These are phyloP conservation scores for Pica pica DNA, from an alignment of 2,113 vertebrate species.

Conservation along the genomic window DNA sequence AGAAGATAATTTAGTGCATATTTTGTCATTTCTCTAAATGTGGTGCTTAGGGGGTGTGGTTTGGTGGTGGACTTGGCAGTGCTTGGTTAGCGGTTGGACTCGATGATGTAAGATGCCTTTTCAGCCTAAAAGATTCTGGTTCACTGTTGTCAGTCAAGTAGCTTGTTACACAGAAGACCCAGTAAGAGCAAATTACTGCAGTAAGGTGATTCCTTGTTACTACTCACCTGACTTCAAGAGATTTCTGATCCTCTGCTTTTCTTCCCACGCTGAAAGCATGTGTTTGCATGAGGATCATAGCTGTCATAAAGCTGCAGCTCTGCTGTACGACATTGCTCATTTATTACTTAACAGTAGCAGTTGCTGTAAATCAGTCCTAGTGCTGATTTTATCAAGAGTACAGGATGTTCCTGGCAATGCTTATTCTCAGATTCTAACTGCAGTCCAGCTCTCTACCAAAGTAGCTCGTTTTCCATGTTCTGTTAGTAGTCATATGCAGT, in stretches of 20 bases:
- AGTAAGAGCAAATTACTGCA: neutral
- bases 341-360: constrained; percentile 20
- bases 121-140: neutral
- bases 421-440: neutral
- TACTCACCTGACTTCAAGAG: neutral
- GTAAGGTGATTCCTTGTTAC: neutral
- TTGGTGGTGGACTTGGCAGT: neutral
- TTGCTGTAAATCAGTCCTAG: constrained; percentile 7
- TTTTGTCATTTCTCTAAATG: neutral
- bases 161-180: neutral
- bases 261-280: neutral
- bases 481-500: neutral
- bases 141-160: neutral
- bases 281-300: neutral
- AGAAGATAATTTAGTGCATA: neutral
- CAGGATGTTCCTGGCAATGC: constrained; percentile 28
- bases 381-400: constrained; percentile 14
- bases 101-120: neutral
- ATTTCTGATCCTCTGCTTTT: neutral
- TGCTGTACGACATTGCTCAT: neutral
- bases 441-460: neutral
- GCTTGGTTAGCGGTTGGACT: neutral
- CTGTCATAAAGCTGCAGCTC: neutral
- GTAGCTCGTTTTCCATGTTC: neutral
- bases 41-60: neutral